These are phyloP conservation scores for Drosophila diplacantha DNA, from an alignment of 2,888 invertebrate genomes.

Conservation along the genomic window DNA sequence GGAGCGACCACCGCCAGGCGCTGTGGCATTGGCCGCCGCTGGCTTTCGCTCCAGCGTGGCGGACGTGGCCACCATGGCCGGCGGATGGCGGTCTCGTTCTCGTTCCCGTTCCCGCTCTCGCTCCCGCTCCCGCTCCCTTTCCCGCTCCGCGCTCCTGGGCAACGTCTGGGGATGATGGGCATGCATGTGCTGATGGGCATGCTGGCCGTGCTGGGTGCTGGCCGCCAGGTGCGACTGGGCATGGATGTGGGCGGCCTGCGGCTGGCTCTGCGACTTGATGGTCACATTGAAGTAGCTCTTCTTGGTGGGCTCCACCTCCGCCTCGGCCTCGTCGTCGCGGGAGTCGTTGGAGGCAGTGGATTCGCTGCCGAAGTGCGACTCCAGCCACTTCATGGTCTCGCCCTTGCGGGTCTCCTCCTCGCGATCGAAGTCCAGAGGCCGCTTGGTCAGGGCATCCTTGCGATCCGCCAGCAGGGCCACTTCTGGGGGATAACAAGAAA, in stretches of 20 bases:
- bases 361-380: slow-evolving; percentile 93
- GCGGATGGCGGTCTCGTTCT: slow-evolving; percentile 15
- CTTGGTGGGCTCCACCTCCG: slow-evolving; percentile 81
- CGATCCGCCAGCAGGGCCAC: slow-evolving; percentile 80
- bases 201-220: slow-evolving; percentile 28
- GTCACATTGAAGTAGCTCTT: slow-evolving; percentile 88
- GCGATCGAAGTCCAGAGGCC: slow-evolving; percentile 89
- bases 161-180: slow-evolving; percentile 49
- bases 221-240: slow-evolving; percentile 29
- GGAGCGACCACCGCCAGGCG: slow-evolving; percentile 58
- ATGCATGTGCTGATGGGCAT: slow-evolving; percentile 18
- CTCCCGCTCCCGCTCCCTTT: slow-evolving; percentile 64
- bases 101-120: slow-evolving; percentile 42
- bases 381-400: slow-evolving; percentile 94
- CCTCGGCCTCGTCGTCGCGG: slow-evolving; percentile 77
- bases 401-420: slow-evolving; percentile 93
- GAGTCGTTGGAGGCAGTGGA: slow-evolving; percentile 85
- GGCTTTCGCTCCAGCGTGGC: slow-evolving; percentile 47
- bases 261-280: slow-evolving; percentile 81
- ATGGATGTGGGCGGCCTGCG: slow-evolving; percentile 23
- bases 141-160: slow-evolving; percentile 51
- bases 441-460: slow-evolving; percentile 89
- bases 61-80: slow-evolving; percentile 57
- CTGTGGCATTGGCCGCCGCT: slow-evolving; percentile 70
- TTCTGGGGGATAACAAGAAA: slow-evolving; percentile 46